These are phyloP conservation scores for Colletes collaris DNA, from an alignment of 2,888 invertebrate genomes.

Conservation along the genomic window DNA sequence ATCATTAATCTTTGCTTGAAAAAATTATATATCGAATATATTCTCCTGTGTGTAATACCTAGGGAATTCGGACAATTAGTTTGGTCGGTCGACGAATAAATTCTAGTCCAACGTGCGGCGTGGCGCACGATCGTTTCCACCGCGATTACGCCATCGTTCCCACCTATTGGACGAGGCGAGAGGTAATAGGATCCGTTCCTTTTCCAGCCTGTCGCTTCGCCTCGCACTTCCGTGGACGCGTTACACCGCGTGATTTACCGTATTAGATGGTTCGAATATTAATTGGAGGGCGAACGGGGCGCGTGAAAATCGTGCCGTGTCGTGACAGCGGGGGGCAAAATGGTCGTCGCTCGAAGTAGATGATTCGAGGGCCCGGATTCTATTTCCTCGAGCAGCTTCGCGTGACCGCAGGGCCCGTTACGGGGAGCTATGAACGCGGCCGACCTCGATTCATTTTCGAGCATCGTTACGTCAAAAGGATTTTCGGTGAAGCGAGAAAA, in stretches of 20 bases:
- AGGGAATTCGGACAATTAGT: no score
- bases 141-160: conserved; percentile 63
- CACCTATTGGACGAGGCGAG: conserved; percentile 39
- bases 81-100: background rate
- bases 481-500: conserved; percentile 36
- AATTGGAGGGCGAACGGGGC: conserved; percentile 63
- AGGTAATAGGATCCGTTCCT: conserved; percentile 68
- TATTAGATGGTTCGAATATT: conserved; percentile 72
- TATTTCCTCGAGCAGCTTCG: conserved; percentile 34
- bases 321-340: conserved; percentile 46
- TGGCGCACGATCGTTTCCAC: conserved; percentile 11
- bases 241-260: conserved; percentile 61
- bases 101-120: no score
- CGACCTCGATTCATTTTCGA: conserved; percentile 20
- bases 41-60: no score
- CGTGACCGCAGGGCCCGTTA: background rate
- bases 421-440: conserved; percentile 1
- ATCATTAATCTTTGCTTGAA: no score
- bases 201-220: conserved; percentile 70
- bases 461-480: conserved; percentile 41
- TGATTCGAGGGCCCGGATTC: conserved; percentile 40
- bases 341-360: conserved; percentile 33
- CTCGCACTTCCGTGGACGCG: conserved; percentile 53
- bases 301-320: conserved; percentile 57
- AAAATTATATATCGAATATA: no score